A percentile compares a stretch with the other conserved stretches of the same genome.
These are phyloP conservation scores for Eustalomyia histrio DNA, from an alignment of 2,888 invertebrate genomes.

Conservation along the genomic window DNA sequence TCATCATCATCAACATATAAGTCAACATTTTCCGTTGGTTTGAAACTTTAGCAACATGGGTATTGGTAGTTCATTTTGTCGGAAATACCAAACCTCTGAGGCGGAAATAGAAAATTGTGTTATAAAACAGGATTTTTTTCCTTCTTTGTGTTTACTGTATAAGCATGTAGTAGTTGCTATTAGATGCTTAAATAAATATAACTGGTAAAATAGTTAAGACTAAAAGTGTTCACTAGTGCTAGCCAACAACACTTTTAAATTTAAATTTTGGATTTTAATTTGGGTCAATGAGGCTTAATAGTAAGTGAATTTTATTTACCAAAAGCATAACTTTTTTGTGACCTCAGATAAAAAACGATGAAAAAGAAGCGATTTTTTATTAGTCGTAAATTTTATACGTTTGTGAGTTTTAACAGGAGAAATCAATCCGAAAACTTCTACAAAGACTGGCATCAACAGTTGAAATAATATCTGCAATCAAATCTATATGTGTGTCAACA, in stretches of 20 bases:
- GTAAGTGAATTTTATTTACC: constrained; percentile 18
- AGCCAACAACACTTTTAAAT: constrained; percentile 24
- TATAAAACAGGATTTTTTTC: constrained; percentile 14
- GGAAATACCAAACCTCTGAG: constrained; percentile 37
- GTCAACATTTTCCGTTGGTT: constrained; percentile 24
- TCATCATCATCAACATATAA: constrained; percentile 14
- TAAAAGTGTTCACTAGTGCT: constrained; percentile 25
- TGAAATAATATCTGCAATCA: background rate
- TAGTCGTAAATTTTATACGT: constrained; percentile 14
- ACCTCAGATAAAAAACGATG: constrained; percentile 22
- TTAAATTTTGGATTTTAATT: constrained; percentile 36
- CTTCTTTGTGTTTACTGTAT: no score
- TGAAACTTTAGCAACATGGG: constrained; percentile 11
- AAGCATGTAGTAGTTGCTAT: no score
- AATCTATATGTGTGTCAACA: background rate
- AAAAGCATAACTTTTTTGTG: constrained; percentile 20
- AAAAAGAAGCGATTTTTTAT: constrained; percentile 14
- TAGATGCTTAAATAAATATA: background rate
- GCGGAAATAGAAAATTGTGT: constrained; percentile 53
- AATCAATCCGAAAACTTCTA: constrained; percentile 2
- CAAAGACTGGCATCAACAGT: background rate
- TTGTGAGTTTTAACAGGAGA: constrained; percentile 2
- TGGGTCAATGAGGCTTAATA: constrained; percentile 44
- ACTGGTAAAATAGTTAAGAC: constrained; percentile 24
- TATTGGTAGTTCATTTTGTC: constrained; percentile 23